Base-by-base conservation (phyloP, 2,888 invertebrate genomes). In the Torymus tubicola region DNA sequence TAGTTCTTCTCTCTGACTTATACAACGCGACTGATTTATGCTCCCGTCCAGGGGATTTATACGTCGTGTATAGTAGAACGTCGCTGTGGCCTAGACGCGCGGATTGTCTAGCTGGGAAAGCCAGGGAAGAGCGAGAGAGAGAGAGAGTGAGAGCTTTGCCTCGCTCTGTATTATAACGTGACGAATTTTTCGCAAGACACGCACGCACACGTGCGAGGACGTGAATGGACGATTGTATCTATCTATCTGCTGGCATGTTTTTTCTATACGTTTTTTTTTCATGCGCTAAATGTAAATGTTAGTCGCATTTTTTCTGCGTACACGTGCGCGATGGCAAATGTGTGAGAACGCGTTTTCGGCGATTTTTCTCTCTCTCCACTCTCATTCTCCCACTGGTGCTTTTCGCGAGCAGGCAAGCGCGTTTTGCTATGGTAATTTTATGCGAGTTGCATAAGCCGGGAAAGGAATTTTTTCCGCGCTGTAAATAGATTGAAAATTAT, bases 11-110 rank as follows among this genome's bases (percentile, higher is more conserved):
- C 3, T 31, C 31, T 31, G 31, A 31, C 31, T 31, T 31, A 31
- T 31, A 31, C 31, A 0, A 12, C 31, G 18, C 14, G 55, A 14
- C 64, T 81, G 81, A 81, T 81, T 81, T 78, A 81, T 81, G 71
- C 78, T 24, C 21, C 58, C 31, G 31, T 31, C 31, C 31, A 31
- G 16, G 60, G 70, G 64, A 74, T 72, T 72, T 71, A 31, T 31
- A 31, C 31, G 31, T 31, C 31, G 31, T 31, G 31, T 31, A 31
- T 31, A 31, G 31, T 31, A 31, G 3, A 31, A 4, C 31, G 31
- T 31, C 31, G 31, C 31, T 31, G 3, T 31, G 31, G 31, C 31
- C 31, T 31, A 31, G 31, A 31, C 31, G 31, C 31, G 31, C 31
- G 31, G 31, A 31, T 31, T 31, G 42, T 65, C 77, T 77, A 69